Evolutionary conservation across 2,888 invertebrate species (phyloP), one percentile per base, ranked within the genome.

Genomic region (Hemicrepidius hirtus): DNA sequence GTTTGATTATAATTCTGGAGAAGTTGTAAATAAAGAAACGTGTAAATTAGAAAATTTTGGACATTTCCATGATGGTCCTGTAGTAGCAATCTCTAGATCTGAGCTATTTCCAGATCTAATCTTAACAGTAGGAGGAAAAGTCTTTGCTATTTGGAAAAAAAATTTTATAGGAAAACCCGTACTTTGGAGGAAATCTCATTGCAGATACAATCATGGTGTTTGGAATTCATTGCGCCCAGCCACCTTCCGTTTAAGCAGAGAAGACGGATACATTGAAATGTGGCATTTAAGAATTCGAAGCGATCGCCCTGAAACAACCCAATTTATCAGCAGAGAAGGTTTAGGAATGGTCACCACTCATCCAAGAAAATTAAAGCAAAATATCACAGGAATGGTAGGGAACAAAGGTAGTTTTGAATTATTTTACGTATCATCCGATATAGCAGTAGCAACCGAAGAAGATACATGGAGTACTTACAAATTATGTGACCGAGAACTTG

Each of bases 151-250:
- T 18, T 86, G 86, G 86, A 41, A 53, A 3, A 92, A 93, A 68
- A 89, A 91, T 71, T 88, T 92, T 37, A 82, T 84, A 24, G 88
- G 88, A 68, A 86, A 89, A 20, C 93, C 94, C 0, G 82, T 94
- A 4, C 84, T 92, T 65, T 93, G 93, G 93, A 90, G 93, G 64
- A 90, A 89, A 77, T 87, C 90, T 12, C 86, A 88, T 0, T 13
- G 16, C 3, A 86, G 86, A 66, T 87, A 93, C 74, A 92, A 93
- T 0, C 88, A 90, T 13, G 91, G 92, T 0, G 86, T 88, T 40
- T 96, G 96, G 95, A 94, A 94, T n/a, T 87, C 89, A n/a, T 89
- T 91, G 49, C 89, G 93, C 62, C 92, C 95, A 0, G 37, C 76
- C 0, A 69, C 75, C 16, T 87, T 96, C 70, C 93, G 92, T 81